These are phyloP conservation scores for Hetaerina titia DNA, from an alignment of 2,888 invertebrate genomes.

Conservation along the genomic window DNA sequence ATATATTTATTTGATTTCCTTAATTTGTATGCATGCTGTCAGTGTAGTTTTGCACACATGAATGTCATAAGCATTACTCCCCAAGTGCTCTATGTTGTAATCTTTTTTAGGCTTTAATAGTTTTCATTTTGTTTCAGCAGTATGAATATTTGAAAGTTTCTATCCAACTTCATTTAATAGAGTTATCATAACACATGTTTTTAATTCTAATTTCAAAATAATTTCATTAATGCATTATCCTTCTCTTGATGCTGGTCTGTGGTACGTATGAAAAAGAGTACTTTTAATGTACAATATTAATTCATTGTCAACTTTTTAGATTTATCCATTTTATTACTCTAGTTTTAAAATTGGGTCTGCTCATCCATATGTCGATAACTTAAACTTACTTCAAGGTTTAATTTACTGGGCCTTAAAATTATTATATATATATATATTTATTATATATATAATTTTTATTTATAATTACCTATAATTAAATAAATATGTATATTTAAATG, in stretches of 20 bases:
- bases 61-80: neutral
- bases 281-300: neutral
- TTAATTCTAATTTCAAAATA: conserved; percentile 34
- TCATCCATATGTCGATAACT: too few relatives aligned
- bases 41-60: neutral
- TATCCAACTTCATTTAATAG: neutral
- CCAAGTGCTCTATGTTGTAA: neutral
- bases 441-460: too few relatives aligned
- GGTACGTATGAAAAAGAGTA: neutral
- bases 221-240: conserved; percentile 36
- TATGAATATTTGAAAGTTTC: neutral
- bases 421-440: too few relatives aligned
- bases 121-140: neutral
- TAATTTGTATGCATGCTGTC: neutral
- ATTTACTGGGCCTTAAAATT: too few relatives aligned
- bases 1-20: neutral
- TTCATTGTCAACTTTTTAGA: too few relatives aligned
- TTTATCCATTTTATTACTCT: too few relatives aligned
- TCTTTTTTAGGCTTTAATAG: neutral
- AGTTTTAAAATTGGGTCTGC: too few relatives aligned
- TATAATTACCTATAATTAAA: too few relatives aligned
- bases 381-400: too few relatives aligned
- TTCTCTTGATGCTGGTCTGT: conserved; percentile 14
- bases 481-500: too few relatives aligned
- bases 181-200: neutral